Conservation (phyloP, 2,888 invertebrate species). For the Leucoptera coffeella region DNA sequence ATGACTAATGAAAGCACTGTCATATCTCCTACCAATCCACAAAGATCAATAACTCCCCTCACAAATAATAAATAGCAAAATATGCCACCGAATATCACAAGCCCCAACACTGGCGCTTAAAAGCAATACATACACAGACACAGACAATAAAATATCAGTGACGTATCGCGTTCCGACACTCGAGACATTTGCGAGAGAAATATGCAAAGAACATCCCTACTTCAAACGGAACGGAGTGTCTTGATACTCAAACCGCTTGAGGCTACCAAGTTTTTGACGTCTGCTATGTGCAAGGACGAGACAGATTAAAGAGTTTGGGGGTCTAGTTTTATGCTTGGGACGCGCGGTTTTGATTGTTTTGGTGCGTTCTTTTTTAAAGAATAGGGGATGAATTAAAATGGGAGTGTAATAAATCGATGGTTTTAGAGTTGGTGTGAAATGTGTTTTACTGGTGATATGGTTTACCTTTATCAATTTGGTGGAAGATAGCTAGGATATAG, state of each 20-base stretch:
- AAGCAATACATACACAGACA: too few relatives aligned
- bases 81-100: too few relatives aligned
- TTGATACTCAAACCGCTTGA: conserved; percentile 23
- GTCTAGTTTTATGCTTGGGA: conserved; percentile 6
- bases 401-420: background rate
- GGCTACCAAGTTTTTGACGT: conserved; percentile 16
- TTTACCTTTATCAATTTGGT: too few relatives aligned
- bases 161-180: conserved; percentile 50
- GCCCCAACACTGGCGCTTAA: too few relatives aligned
- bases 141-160: conserved; percentile 44
- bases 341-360: background rate
- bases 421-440: background rate
- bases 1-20: too few relatives aligned
- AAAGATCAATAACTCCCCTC: too few relatives aligned
- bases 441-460: too few relatives aligned
- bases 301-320: too few relatives aligned
- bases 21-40: too few relatives aligned
- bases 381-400: background rate
- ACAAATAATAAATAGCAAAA: too few relatives aligned
- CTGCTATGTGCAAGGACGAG: too few relatives aligned
- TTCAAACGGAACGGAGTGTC: conserved; percentile 17
- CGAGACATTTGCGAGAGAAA: conserved; percentile 34
- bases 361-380: background rate
- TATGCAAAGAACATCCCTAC: conserved; percentile 47
- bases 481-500: too few relatives aligned